These are phyloP conservation scores for Gracilinanus agilis DNA, from an alignment of 2,113 vertebrate genomes.

Conservation along the genomic window DNA sequence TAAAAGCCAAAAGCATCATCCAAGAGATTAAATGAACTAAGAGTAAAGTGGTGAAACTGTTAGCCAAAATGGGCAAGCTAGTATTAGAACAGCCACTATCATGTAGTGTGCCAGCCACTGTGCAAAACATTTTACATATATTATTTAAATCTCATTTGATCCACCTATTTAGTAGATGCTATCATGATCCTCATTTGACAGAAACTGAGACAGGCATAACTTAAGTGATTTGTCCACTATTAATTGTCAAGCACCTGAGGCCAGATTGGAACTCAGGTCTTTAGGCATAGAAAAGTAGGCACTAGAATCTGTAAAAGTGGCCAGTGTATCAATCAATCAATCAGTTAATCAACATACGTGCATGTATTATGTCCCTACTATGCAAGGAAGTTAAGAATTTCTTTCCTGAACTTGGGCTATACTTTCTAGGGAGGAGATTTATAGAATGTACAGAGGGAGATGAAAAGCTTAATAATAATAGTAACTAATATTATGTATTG, in stretches of 20 bases:
- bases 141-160: neutral
- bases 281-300: neutral
- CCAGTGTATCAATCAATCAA: neutral
- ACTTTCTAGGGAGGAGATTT: neutral
- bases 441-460: neutral
- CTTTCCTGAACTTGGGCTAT: neutral
- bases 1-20: neutral
- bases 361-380: neutral
- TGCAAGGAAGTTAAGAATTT: neutral
- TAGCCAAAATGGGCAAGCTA: too few species aligned
- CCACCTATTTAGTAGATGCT: neutral
- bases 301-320: neutral
- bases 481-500: neutral
- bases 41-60: too few species aligned
- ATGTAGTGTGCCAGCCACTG: too few species aligned
- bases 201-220: neutral
- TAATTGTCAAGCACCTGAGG: neutral
- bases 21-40: neutral
- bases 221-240: neutral
- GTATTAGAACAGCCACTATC: too few species aligned
- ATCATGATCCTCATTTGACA: neutral
- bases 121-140: neutral
- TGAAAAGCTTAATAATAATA: neutral
- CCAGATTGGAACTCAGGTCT: neutral
- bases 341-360: neutral